These are phyloP conservation scores for Perccottus glenii DNA, from an alignment of 2,113 vertebrate genomes.

Conservation along the genomic window DNA sequence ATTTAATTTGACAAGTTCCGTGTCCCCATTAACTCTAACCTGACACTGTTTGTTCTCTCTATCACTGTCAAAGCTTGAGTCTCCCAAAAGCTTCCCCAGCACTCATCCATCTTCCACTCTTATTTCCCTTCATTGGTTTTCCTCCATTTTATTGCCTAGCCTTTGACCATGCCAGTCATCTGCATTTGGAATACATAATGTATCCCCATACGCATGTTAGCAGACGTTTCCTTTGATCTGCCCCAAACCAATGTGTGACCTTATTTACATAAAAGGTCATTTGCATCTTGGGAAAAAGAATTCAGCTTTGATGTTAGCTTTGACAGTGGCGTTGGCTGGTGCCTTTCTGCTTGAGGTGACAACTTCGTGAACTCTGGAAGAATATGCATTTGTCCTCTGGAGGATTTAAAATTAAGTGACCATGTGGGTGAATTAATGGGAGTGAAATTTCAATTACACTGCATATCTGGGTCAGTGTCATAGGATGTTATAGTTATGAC, in stretches of 20 bases:
- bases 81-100: not conserved
- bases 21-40: conserved; percentile 61
- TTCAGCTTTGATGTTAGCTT: conserved; percentile 62
- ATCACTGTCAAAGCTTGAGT: conserved; percentile 4
- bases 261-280: conserved; percentile 66
- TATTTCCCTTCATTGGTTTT: not conserved
- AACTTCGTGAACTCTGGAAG: not conserved
- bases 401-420: not conserved
- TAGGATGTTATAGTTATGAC: not conserved
- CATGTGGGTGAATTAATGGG: not conserved
- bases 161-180: conserved; percentile 22
- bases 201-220: conserved; percentile 41
- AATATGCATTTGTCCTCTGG: conserved; percentile 2
- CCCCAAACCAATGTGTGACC: conserved; percentile 40
- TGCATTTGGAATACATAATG: conserved; percentile 24
- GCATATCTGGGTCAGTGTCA: conserved; percentile 2
- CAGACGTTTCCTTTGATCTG: conserved; percentile 50
- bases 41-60: conserved; percentile 56
- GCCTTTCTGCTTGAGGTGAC: conserved; percentile 16
- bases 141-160: not conserved
- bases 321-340: conserved; percentile 39
- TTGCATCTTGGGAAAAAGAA: conserved; percentile 37
- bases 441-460: not conserved
- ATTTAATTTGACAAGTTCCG: conserved; percentile 61
- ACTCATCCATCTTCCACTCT: not conserved